A percentile compares a stretch with the other conserved stretches of the same genome.
Conservation (phyloP, 2,888 invertebrate genomes). For the Scrobipalpa atriplicella region DNA sequence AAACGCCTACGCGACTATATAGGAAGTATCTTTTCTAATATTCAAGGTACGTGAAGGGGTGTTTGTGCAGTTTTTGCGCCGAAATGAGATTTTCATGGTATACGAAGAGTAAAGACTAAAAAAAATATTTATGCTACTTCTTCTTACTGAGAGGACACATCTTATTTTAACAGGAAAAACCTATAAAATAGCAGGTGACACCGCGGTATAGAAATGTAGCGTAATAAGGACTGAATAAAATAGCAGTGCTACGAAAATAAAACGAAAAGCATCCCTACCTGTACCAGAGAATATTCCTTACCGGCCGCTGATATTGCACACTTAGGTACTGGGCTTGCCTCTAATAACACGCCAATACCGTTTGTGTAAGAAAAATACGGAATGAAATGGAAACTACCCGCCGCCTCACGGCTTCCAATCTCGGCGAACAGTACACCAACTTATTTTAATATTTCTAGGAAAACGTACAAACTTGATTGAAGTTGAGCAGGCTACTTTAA, state of each 20-base stretch:
- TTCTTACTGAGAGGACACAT: too few species aligned
- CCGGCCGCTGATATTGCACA: slow-evolving; percentile 76
- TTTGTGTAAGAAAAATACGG: slow-evolving; percentile 76
- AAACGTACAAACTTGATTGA: slow-evolving; percentile 24
- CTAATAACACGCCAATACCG: slow-evolving; percentile 78
- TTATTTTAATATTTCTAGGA: slow-evolving; percentile 51
- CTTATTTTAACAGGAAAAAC: too few species aligned
- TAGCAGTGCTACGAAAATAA: background rate
- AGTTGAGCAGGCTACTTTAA: background rate
- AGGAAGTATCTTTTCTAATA: too few species aligned
- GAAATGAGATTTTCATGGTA: too few species aligned
- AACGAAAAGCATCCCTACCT: background rate
- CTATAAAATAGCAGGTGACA: too few species aligned
- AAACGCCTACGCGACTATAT: too few species aligned
- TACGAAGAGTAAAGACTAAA: too few species aligned
- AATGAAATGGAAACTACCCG: slow-evolving; percentile 72
- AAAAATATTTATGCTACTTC: too few species aligned
- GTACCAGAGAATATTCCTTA: slow-evolving; percentile 12
- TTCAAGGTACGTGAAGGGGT: too few species aligned
- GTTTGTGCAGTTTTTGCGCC: too few species aligned
- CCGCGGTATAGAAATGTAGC: too few species aligned
- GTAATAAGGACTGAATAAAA: too few species aligned
- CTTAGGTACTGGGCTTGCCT: slow-evolving; percentile 72
- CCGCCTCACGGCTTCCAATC: slow-evolving; percentile 72
- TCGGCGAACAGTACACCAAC: slow-evolving; percentile 55